Evolutionary conservation across 1,140 invertebrate genomes (phyloP).

Genomic region (Achroia grisella): DNA sequence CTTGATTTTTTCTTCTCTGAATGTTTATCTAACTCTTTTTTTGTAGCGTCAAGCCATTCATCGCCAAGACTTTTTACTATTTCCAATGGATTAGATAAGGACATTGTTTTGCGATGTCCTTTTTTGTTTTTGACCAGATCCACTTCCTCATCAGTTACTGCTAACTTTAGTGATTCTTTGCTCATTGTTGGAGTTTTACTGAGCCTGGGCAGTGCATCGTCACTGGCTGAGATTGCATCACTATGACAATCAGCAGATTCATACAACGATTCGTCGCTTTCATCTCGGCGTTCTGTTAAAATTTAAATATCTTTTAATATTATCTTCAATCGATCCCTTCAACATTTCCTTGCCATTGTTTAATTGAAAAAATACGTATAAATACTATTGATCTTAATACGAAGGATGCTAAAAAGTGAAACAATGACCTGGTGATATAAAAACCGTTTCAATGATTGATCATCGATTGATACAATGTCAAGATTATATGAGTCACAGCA

Average conservation of each 20-base stretch:
- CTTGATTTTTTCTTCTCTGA: constrained; percentile 64
- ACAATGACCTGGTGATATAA: constrained; percentile 14
- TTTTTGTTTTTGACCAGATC: constrained; percentile 47
- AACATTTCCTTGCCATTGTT: constrained; percentile 30
- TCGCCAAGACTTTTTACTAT: constrained; percentile 64
- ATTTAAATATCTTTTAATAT: not conserved
- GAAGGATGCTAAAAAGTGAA: constrained; percentile 5
- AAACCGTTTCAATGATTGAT: constrained; percentile 19
- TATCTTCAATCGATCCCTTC: not conserved
- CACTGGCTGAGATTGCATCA: constrained; percentile 63
- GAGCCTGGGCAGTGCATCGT: constrained; percentile 53
- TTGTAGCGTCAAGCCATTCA: constrained; percentile 61
- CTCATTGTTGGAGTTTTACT: constrained; percentile 55
- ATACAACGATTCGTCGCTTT: constrained; percentile 65
- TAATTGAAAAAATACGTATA: not conserved
- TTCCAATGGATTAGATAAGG: constrained; percentile 83
- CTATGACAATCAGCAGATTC: constrained; percentile 64
- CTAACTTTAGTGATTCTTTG: constrained; percentile 64
- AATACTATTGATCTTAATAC: not conserved
- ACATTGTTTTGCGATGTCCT: constrained; percentile 84
- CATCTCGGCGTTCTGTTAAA: constrained; percentile 56
- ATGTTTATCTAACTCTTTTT: constrained; percentile 58
- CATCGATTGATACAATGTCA: constrained; percentile 7
- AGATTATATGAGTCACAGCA: constrained; percentile 12
- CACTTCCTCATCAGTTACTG: constrained; percentile 58